Conservation (phyloP, 2,888 invertebrate species). For the Dolichomitus sp. region DNA sequence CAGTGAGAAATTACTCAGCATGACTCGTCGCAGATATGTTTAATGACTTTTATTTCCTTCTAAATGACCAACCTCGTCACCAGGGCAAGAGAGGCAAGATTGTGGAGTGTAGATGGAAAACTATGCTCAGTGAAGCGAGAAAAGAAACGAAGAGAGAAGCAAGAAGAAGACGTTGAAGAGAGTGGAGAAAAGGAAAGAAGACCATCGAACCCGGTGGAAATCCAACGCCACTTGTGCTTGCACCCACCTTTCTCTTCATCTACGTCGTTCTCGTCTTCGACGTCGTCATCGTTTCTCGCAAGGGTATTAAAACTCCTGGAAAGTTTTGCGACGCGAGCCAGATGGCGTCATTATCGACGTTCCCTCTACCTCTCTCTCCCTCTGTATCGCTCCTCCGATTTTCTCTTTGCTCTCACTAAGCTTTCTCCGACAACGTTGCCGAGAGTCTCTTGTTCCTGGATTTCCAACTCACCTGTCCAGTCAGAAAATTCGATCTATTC, state of each 20-base stretch:
- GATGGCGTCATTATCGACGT: conserved; percentile 83
- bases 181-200: conserved; percentile 33
- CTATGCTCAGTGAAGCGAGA: conserved; percentile 36
- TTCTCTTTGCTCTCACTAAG: conserved; percentile 57
- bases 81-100: conserved; percentile 14
- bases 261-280: conserved; percentile 37
- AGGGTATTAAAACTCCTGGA: conserved; percentile 82
- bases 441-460: conserved; percentile 46
- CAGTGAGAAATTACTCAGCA: conserved; percentile 68
- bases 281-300: conserved; percentile 62
- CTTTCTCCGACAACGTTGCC: conserved; percentile 44
- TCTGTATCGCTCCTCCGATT: conserved; percentile 46
- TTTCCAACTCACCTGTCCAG: conserved; percentile 50
- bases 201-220: conserved; percentile 62
- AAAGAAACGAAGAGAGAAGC: conserved; percentile 24
- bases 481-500: conserved; percentile 32
- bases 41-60: conserved; percentile 64
- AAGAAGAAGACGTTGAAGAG: conserved; percentile 25
- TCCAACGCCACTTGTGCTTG: conserved; percentile 56
- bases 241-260: conserved; percentile 54
- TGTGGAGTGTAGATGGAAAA: conserved; percentile 41
- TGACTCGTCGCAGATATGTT: conserved; percentile 63
- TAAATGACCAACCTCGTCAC: conserved; percentile 63
- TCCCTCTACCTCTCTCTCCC: conserved; percentile 68
- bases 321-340: conserved; percentile 81